Conservation (phyloP, 2,888 invertebrate genomes). For the Calephelis perditalis region DNA sequence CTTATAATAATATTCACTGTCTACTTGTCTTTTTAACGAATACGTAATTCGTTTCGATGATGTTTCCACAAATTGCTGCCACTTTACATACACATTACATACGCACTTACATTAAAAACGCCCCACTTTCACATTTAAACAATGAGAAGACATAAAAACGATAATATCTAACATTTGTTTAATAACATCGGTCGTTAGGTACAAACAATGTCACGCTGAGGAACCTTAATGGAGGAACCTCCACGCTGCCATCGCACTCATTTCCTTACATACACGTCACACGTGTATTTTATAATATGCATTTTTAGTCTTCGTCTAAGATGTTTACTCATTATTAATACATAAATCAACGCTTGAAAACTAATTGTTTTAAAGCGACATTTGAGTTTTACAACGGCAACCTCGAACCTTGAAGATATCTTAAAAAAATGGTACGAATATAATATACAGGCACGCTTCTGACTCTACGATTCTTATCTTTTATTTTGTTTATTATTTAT, state of each 20-base stretch:
- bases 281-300: constrained; percentile 12
- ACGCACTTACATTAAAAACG: constrained; percentile 30
- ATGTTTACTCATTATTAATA: no score
- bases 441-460: no score
- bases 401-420: no score
- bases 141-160: constrained; percentile 45
- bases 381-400: no score
- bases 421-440: no score
- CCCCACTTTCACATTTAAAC: constrained; percentile 60
- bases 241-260: constrained; percentile 32
- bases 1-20: no score
- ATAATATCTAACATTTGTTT: constrained; percentile 72
- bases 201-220: constrained; percentile 56
- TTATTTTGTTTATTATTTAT: no score
- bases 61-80: background rate
- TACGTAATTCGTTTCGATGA: background rate
- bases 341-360: no score
- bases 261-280: constrained; percentile 5
- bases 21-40: background rate
- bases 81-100: constrained; percentile 4
- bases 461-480: no score
- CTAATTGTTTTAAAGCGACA: no score
- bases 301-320: background rate
- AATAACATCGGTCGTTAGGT: constrained; percentile 70
- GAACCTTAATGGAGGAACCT: constrained; percentile 43